Evolutionary conservation across 2,113 vertebrate genomes (phyloP).

Genomic region (Salvator merianae): DNA sequence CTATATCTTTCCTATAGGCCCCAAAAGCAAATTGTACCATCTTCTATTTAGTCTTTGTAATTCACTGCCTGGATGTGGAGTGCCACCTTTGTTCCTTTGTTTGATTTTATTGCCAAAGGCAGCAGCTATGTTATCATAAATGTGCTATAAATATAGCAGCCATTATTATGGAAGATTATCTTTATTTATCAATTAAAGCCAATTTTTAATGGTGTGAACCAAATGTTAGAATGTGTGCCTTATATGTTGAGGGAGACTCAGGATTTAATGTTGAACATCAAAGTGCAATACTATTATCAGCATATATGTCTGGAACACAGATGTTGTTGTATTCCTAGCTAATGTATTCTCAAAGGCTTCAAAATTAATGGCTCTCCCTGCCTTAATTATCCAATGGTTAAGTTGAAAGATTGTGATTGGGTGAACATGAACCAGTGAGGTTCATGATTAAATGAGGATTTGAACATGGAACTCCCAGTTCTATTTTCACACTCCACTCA

Average conservation of each 20-base stretch:
- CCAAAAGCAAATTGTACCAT: slow-evolving; percentile 37
- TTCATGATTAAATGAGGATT: not conserved
- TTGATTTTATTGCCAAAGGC: slow-evolving; percentile 40
- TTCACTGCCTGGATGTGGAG: slow-evolving; percentile 36
- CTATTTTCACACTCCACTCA: too few species aligned
- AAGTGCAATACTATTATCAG: not conserved
- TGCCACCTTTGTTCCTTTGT: slow-evolving; percentile 16
- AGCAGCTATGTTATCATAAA: slow-evolving; percentile 1
- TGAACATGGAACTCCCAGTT: not conserved
- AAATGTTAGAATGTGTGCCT: not conserved
- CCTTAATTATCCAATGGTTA: not conserved
- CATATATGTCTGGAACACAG: slow-evolving; percentile 50
- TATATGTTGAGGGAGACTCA: not conserved
- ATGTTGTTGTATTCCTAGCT: not conserved
- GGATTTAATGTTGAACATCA: slow-evolving; percentile 10
- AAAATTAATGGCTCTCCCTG: too few species aligned
- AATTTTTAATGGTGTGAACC: slow-evolving; percentile 48
- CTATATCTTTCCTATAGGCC: slow-evolving; percentile 48
- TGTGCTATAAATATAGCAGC: slow-evolving; percentile 44
- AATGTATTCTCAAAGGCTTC: not conserved
- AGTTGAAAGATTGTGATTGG: not conserved
- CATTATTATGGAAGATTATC: slow-evolving; percentile 37
- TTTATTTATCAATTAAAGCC: slow-evolving; percentile 46
- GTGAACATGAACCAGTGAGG: not conserved
- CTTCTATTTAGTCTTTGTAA: slow-evolving; percentile 39